Base-by-base conservation (phyloP, 2,113 vertebrate species). In the Rhinoderma darwinii region DNA sequence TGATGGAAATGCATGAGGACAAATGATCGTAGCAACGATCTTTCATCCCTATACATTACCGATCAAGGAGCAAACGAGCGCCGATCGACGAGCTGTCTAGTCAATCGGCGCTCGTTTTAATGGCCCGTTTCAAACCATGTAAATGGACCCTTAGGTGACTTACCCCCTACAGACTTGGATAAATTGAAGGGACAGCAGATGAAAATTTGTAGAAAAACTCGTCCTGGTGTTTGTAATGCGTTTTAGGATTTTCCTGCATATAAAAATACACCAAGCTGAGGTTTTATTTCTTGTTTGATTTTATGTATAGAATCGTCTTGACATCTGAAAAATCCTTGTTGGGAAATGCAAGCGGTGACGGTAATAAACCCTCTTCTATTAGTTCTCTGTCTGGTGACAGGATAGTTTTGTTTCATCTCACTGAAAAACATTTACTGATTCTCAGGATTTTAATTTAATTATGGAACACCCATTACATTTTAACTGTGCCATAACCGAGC, bases 401-500 rank as follows among this genome's bases (percentile, higher is more conserved):
- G 17, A 50, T 18, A 47, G 44, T 74, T 73, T 50, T 72, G 63
- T 83, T 80, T 80, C 84, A 59, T 79, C 77, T 54, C 47, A 43
- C 5, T 59, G 66, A 27, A 82, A 70, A 59, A 82, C 85, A 74
- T 74, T 72, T 72, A 72, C 84, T 77, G 73, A 66, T 85, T 44
- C 56, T 85, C 84, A 27, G 63, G 63, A 56, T 81, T 87, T 81
- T 80, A 82, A 82, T 74, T 87, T 61, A 80, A 87, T 82, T 87
- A 87, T 54, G 78, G 59, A 70, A 74, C 78, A 87, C 66, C 54
- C 85, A 87, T 87, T 87, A 82, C 47, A 61, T 63, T 87, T 81
- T 86, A 82, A 82, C 77, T 82, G 78, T 72, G 37, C 85, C 66
- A 82, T 87, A 87, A 87, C 77, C 39, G 20, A 59, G 68, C 43